phyloP scores from a whole-genome alignment of 2,888 invertebrate species.

The Drosophila testacea region DNA sequence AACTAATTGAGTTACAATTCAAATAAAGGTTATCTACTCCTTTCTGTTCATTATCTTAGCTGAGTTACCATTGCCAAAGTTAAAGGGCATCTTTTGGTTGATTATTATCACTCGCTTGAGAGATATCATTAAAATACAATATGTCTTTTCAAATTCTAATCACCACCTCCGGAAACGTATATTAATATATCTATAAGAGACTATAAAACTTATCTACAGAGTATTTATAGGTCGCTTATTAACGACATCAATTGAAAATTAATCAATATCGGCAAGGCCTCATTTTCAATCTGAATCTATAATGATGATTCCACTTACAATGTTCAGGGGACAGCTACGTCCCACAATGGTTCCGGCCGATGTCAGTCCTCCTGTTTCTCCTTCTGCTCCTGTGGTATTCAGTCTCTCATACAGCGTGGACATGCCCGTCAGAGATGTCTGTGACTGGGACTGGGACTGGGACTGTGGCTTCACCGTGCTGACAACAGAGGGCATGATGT shows the following conservation, averaged over 20 bases:
- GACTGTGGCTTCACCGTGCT: conserved; percentile 41
- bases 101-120: no score
- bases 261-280: conserved; percentile 7
- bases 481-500: conserved; percentile 41
- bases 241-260: not conserved
- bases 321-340: conserved; percentile 83
- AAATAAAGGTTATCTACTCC: no score
- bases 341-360: conserved; percentile 49
- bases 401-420: conserved; percentile 59
- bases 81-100: no score
- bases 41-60: no score
- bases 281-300: conserved; percentile 11
- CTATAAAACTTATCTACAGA: not conserved
- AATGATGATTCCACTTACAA: conserved; percentile 79
- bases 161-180: no score
- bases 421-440: conserved; percentile 45
- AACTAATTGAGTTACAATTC: no score
- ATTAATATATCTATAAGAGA: no score
- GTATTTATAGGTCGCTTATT: not conserved
- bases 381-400: conserved; percentile 49
- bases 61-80: no score
- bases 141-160: no score
- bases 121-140: no score
- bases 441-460: conserved; percentile 28
- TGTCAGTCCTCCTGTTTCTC: conserved; percentile 27